Evolutionary conservation across 2,888 invertebrate species (phyloP), one percentile per base, ranked within the genome.

Genomic region (Andricus quercusramuli): DNA sequence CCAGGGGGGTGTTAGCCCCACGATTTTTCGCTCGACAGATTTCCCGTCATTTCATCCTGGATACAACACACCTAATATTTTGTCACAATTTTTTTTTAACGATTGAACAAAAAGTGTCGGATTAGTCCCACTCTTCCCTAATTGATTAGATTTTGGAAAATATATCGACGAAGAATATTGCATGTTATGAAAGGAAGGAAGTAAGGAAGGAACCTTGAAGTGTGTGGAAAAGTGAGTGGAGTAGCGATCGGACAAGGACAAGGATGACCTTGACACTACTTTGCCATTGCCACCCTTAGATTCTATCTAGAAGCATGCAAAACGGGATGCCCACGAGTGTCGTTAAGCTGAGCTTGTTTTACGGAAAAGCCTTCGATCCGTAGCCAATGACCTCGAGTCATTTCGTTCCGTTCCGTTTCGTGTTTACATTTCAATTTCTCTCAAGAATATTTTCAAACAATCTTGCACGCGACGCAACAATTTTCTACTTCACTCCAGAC

Each of bases 271-370:
- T 89, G 89, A 86, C 74, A 87, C 86, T 86, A 86, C 86, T 89
- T 87, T 83, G 81, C 85, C 85, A 83, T 87, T 83, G 81, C 85
- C 85, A 83, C 83, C 82, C 84, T 85, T 77, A 80, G 89, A 88
- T 89, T 80, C 66, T 89, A 89, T 89, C 89, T 89, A 86, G 87
- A 85, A 82, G 85, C 90, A 90, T 90, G 90, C 90, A 88, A 90
- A 86, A 82, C 37, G 37, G 37, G 37, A 37, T 37, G 68, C 82
- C 80, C 81, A 82, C 78, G 79, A 85, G 80, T 68, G 79, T 79
- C 80, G 80, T 83, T 76, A 81, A 81, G 79, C 84, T 78, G 79
- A 84, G 79, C 59, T 82, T 76, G 74, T 22, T 47, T 25, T 47
- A 41, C 47, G 47, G 25, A 29, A 25, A 25, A 47, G 47, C 68